Conservation (phyloP, 2,888 invertebrate species). For the Cyrtodaria siliqua region DNA sequence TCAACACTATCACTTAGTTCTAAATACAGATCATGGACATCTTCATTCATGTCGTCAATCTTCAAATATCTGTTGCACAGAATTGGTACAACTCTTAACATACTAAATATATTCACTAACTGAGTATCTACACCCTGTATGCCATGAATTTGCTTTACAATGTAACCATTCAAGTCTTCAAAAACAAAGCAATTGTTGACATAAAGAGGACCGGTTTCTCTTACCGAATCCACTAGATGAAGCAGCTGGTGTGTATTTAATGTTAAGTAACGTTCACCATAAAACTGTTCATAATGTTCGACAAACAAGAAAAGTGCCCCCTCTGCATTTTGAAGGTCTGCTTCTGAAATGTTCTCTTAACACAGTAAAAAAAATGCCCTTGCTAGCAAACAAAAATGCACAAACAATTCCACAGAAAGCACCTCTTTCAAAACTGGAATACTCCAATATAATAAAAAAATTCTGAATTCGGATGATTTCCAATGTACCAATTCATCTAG, state of each 20-base stretch:
- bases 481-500: slow-evolving; percentile 20
- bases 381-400: slow-evolving; percentile 29
- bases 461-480: slow-evolving; percentile 37
- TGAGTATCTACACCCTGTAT: slow-evolving; percentile 22
- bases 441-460: slow-evolving; percentile 36
- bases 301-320: slow-evolving; percentile 14
- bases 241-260: slow-evolving; percentile 27
- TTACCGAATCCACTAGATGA: slow-evolving; percentile 22
- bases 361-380: slow-evolving; percentile 15
- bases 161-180: slow-evolving; percentile 40
- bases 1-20: not conserved
- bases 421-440: slow-evolving; percentile 6
- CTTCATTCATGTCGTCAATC: not conserved
- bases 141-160: slow-evolving; percentile 32
- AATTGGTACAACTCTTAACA: not conserved
- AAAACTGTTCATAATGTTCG: slow-evolving; percentile 4
- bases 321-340: slow-evolving; percentile 12
- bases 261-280: slow-evolving; percentile 12
- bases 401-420: slow-evolving; percentile 1
- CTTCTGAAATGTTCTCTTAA: slow-evolving; percentile 4
- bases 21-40: not conserved
- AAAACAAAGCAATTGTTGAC: slow-evolving; percentile 37
- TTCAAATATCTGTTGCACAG: not conserved
- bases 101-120: not conserved
- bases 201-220: slow-evolving; percentile 10